Percentiles rank a stretch among this genome's conserved stretches.
Conservation (phyloP, 2,113 vertebrate genomes). For the Nanorana parkeri region DNA sequence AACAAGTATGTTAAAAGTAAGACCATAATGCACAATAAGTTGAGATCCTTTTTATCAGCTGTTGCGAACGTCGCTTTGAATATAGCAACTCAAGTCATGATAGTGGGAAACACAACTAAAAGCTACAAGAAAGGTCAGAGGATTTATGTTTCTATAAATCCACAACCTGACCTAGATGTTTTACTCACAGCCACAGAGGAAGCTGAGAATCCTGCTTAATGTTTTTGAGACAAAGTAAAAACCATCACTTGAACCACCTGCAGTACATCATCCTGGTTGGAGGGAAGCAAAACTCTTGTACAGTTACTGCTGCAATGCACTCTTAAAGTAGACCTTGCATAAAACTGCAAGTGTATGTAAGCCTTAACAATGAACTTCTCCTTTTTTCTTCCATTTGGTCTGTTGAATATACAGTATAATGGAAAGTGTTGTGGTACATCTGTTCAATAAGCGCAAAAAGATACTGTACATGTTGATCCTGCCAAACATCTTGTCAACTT, state of each 20-base stretch:
- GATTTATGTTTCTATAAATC: conserved; percentile 77
- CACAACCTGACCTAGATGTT: conserved; percentile 77
- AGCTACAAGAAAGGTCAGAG: conserved; percentile 63
- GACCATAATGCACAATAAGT: conserved; percentile 43
- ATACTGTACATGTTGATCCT: no score
- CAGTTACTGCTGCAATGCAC: conserved; percentile 2
- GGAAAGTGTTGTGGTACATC: no score
- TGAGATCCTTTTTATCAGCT: conserved; percentile 58
- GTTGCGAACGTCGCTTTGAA: conserved; percentile 49
- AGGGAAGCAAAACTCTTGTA: conserved; percentile 65
- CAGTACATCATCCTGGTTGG: conserved; percentile 82
- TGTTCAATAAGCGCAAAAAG: no score
- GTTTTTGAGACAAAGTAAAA: conserved; percentile 78
- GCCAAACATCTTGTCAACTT: no score
- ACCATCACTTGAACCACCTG: conserved; percentile 79
- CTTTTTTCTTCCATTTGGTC: no score
- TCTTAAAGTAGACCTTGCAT: background rate
- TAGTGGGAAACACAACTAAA: conserved; percentile 57
- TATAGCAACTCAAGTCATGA: conserved; percentile 33
- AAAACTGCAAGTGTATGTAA: no score
- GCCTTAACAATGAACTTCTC: no score
- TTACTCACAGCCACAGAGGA: conserved; percentile 80
- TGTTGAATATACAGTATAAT: no score
- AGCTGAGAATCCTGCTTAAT: conserved; percentile 79
- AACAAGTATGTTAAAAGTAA: conserved; percentile 69